These are phyloP conservation scores for Mylabris phalerata DNA, from an alignment of 1,140 invertebrate species.

Conservation along the genomic window DNA sequence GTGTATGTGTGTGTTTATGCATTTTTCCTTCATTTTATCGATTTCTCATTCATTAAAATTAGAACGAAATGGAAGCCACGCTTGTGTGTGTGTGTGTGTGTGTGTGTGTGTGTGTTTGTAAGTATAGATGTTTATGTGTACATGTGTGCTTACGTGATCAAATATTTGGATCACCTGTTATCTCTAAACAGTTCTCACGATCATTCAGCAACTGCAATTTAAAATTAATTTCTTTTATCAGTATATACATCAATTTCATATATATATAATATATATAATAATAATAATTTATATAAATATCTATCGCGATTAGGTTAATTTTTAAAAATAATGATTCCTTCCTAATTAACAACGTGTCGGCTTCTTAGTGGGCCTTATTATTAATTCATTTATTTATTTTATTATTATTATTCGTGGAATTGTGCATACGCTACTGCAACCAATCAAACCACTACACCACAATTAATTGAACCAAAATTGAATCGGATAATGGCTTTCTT, in stretches of 20 bases:
- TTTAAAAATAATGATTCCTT: conserved; percentile 36
- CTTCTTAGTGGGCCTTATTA: conserved; percentile 16
- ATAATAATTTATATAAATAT: conserved; percentile 23
- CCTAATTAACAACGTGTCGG: conserved; percentile 35
- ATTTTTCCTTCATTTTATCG: too few relatives aligned
- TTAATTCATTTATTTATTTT: too few relatives aligned
- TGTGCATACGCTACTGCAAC: conserved; percentile 34
- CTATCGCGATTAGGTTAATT: conserved; percentile 35
- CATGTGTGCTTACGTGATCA: conserved; percentile 19
- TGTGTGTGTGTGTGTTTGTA: conserved; percentile 16
- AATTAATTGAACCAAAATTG: too few relatives aligned
- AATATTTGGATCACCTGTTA: conserved; percentile 7
- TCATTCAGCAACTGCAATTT: too few relatives aligned
- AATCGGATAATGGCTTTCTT: too few relatives aligned
- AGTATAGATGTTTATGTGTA: conserved; percentile 7
- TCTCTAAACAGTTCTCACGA: too few relatives aligned
- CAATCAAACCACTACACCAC: conserved; percentile 18
- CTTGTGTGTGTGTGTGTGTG: conserved; percentile 18
- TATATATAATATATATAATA: conserved; percentile 30
- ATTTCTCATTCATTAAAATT: too few relatives aligned
- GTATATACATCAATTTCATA: conserved; percentile 28
- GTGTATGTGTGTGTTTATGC: too few relatives aligned
- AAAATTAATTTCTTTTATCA: conserved; percentile 21
- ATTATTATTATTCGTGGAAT: neutral
- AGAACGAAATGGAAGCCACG: conserved; percentile 31